Percentiles rank a stretch among this genome's conserved stretches.
Conservation (phyloP, 2,797 vertebrate genomes). For the Tokudaia muenninki region DNA sequence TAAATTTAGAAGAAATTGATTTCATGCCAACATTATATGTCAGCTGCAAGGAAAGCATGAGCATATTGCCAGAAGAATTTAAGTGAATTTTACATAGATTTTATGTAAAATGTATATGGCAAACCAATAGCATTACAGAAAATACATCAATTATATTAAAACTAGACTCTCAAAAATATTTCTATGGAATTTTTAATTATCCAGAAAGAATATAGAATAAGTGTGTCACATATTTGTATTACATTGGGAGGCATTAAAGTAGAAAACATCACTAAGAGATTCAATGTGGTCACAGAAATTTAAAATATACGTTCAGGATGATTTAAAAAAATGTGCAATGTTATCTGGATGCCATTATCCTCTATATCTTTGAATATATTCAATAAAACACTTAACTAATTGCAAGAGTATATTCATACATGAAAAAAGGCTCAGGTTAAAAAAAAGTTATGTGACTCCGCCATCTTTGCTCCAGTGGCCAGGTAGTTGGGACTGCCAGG, state of each 20-base stretch:
- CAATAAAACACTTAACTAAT: not conserved
- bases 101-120: not conserved
- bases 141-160: not conserved
- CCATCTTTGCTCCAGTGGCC: too few relatives aligned
- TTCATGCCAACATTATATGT: not conserved
- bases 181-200: not conserved
- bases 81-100: not conserved
- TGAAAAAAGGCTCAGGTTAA: not conserved
- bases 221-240: not conserved
- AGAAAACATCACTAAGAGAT: not conserved
- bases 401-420: not conserved
- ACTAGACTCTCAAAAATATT: not conserved
- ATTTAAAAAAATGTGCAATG: not conserved
- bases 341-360: not conserved
- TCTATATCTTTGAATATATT: not conserved
- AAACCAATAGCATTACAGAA: not conserved
- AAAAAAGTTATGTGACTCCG: not conserved
- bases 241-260: not conserved
- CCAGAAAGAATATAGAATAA: not conserved
- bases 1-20: not conserved
- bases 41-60: not conserved
- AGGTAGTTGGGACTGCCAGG: too few relatives aligned
- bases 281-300: not conserved
- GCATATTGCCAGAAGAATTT: not conserved
- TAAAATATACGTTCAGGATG: not conserved